These are phyloP conservation scores for Trididemnum nubilum DNA, from an alignment of 23 tunicate species.

Conservation along the genomic window DNA sequence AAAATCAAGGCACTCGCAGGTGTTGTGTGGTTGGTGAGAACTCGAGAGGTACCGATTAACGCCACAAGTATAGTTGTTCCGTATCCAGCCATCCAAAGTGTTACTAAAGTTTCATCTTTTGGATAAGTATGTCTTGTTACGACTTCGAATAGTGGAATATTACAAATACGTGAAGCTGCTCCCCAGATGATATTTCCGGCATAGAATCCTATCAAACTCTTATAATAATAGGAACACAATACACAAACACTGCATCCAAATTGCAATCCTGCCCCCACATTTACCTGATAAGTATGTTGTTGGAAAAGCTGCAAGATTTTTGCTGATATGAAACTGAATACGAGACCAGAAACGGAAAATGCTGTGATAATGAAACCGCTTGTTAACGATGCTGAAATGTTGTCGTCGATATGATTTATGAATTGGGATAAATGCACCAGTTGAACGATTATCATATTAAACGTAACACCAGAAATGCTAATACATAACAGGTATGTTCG, in stretches of 20 bases:
- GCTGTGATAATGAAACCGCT: background rate
- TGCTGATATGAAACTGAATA: background rate
- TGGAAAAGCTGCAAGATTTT: background rate
- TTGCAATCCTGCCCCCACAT: background rate
- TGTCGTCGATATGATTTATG: background rate
- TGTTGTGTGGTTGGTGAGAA: background rate
- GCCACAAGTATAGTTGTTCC: background rate
- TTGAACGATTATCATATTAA: background rate
- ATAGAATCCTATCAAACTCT: background rate
- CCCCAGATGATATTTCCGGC: background rate
- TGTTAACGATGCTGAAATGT: background rate
- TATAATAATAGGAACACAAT: background rate
- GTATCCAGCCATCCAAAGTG: background rate
- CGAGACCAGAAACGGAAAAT: background rate
- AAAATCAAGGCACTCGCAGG: background rate
- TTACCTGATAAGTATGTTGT: background rate
- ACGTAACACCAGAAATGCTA: background rate
- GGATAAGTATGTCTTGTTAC: conserved; percentile 6
- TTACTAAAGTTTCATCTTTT: background rate
- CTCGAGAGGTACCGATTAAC: background rate
- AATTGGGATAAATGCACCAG: background rate
- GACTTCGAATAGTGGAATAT: background rate
- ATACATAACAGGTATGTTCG: background rate
- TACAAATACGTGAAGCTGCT: background rate
- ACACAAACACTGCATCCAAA: background rate